phyloP scores from a whole-genome alignment of 2,113 vertebrate genomes.

The zebrafish (Danio rerio) region GRCz12tu NC_133196.1:9841001-9841500 shows the following conservation, averaged over 20 bases:
- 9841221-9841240: constrained; percentile 86
- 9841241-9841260: constrained; percentile 85
- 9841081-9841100: neutral
- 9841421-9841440: constrained; percentile 78
- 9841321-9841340: neutral
- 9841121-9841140: constrained; percentile 70
- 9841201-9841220: constrained; percentile 89
- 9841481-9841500: constrained; percentile 85
- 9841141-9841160: constrained; percentile 89
- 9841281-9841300: constrained; percentile 61
- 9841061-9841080: constrained; percentile 77
- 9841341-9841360: neutral
- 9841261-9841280: constrained; percentile 87
- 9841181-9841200: constrained; percentile 85
- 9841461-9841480: constrained; percentile 84
- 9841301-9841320: neutral
- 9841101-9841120: neutral
- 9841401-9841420: neutral
- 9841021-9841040: constrained; percentile 86
- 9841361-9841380: neutral
- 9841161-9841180: constrained; percentile 80
- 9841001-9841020: constrained; percentile 80
- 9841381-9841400: neutral
- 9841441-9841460: constrained; percentile 79
- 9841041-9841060: constrained; percentile 82